Evolutionary conservation across 2,888 invertebrate species (phyloP).

Genomic region (Entomobrya proxima): DNA sequence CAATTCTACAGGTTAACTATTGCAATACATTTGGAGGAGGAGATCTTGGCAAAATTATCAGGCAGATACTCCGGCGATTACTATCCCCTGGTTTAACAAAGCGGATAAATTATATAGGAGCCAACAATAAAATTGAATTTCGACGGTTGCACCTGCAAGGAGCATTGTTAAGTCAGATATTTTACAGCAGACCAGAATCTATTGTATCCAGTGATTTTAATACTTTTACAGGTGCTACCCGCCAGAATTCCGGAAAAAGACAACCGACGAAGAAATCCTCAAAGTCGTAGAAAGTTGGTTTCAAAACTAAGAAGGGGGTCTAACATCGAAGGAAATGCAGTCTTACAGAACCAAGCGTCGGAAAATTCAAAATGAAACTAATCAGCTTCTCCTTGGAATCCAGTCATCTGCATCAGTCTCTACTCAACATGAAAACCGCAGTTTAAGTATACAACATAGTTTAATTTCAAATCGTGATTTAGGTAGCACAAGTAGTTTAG

Average conservation of each 20-base stretch:
- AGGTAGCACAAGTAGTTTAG: neutral
- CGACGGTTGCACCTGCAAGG: neutral
- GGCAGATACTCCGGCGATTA: neutral
- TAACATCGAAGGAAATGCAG: neutral
- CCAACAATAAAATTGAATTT: neutral
- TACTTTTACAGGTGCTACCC: neutral
- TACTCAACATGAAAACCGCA: neutral
- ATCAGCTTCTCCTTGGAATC: neutral
- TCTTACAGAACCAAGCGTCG: slow-evolving; percentile 5
- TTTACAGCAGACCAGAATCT: neutral
- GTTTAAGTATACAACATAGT: neutral
- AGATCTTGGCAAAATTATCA: neutral
- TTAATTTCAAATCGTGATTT: neutral
- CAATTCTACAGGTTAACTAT: neutral
- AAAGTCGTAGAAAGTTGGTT: neutral
- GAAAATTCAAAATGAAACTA: neutral
- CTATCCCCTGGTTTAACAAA: neutral
- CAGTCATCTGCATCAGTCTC: too few relatives aligned
- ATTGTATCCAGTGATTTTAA: neutral
- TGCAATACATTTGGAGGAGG: neutral
- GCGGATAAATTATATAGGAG: neutral
- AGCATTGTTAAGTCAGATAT: too few relatives aligned
- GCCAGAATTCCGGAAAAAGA: neutral
- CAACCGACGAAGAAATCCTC: neutral
- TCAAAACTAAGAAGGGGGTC: slow-evolving; percentile 9